phyloP scores from a whole-genome alignment of 2,797 vertebrate species.

The Rhynchotus rufescens region DNA sequence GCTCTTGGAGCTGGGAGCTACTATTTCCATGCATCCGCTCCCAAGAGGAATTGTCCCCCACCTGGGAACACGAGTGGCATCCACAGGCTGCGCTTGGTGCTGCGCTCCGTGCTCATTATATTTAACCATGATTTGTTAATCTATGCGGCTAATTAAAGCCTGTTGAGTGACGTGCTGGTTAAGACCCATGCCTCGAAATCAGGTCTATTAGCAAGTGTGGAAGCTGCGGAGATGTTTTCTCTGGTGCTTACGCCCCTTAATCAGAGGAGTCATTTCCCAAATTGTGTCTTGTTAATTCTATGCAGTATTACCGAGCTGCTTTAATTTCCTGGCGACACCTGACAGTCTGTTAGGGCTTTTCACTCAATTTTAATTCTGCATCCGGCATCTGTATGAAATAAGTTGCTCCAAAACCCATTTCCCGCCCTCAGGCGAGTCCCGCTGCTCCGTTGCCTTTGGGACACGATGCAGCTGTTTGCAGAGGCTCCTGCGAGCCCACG shows the following conservation, averaged over 20 bases:
- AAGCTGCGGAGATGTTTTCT: background rate
- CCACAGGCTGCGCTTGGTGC: accelerated
- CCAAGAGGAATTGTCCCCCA: background rate
- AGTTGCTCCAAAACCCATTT: background rate
- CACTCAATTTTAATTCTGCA: background rate
- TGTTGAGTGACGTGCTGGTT: background rate
- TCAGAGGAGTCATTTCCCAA: background rate
- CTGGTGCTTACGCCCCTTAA: background rate
- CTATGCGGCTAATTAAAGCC: background rate
- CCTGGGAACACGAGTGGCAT: background rate
- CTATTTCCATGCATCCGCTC: background rate
- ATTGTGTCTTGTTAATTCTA: background rate
- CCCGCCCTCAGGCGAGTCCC: background rate
- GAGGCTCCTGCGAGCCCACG: no score
- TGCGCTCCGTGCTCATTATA: accelerated
- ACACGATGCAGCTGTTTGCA: background rate
- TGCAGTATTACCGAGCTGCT: background rate
- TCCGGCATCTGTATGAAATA: background rate
- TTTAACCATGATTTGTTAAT: background rate
- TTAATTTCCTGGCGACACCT: background rate
- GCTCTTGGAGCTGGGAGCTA: background rate
- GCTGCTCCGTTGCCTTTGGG: accelerated
- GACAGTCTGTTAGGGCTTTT: background rate
- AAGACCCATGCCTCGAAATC: background rate
- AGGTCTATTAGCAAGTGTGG: background rate